Conservation (phyloP, 2,888 invertebrate species). For the Brassicogethes aeneus region DNA sequence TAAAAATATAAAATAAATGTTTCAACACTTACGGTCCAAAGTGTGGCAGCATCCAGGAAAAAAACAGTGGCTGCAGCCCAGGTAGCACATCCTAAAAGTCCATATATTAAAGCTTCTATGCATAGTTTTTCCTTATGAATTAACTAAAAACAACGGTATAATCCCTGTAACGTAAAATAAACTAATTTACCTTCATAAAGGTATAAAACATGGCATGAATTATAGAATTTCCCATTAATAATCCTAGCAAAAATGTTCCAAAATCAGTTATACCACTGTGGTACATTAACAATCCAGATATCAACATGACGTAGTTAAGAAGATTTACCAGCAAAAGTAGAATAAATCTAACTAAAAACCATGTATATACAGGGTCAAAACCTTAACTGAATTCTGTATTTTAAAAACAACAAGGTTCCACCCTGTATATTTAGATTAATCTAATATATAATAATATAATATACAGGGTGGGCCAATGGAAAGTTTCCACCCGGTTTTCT, state of each 20-base stretch:
- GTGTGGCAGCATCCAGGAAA: slow-evolving; percentile 60
- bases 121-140: slow-evolving; percentile 53
- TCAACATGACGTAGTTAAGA: slow-evolving; percentile 55
- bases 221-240: slow-evolving; percentile 74
- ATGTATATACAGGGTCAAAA: no score
- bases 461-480: no score
- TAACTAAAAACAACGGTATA: no score
- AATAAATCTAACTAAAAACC: slow-evolving; percentile 43
- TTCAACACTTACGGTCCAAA: slow-evolving; percentile 55
- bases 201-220: slow-evolving; percentile 74
- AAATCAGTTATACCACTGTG: slow-evolving; percentile 57
- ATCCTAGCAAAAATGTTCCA: slow-evolving; percentile 67
- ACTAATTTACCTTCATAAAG: slow-evolving; percentile 77
- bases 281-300: slow-evolving; percentile 51
- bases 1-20: no score
- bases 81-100: slow-evolving; percentile 49
- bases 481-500: no score
- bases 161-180: no score
- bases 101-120: slow-evolving; percentile 35
- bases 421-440: no score
- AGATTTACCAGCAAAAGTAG: slow-evolving; percentile 50
- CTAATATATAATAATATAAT: no score
- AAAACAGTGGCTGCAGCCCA: slow-evolving; percentile 64
- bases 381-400: no score
- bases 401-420: no score